These are phyloP conservation scores for Fundulus diaphanus DNA, from an alignment of 2,797 vertebrate genomes.

Conservation along the genomic window DNA sequence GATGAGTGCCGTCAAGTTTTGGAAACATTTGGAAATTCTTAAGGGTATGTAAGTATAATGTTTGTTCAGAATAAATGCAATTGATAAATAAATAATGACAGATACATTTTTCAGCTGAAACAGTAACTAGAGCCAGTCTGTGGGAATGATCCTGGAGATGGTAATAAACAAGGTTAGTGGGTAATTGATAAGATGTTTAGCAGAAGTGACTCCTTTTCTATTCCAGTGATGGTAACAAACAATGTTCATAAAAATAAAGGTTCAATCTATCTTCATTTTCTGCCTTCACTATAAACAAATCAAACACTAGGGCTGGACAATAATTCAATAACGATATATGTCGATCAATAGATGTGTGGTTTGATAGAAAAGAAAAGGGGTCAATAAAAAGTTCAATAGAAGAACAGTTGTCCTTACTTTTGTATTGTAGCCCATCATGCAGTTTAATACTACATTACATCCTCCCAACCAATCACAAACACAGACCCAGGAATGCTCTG, in stretches of 20 bases:
- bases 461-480: too few species aligned
- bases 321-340: too few species aligned
- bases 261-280: constrained; percentile 27
- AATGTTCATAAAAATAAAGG: not conserved
- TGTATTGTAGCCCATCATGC: too few species aligned
- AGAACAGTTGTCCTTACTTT: too few species aligned
- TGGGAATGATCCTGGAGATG: not conserved
- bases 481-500: too few species aligned
- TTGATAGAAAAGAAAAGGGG: too few species aligned
- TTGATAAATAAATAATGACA: constrained; percentile 31
- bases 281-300: constrained; percentile 62
- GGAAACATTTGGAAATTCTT: not conserved
- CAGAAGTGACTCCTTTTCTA: not conserved
- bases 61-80: constrained; percentile 20
- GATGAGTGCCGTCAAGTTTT: constrained; percentile 1
- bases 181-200: not conserved
- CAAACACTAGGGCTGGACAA: too few species aligned
- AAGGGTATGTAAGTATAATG: too few species aligned
- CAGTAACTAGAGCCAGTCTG: constrained; percentile 28
- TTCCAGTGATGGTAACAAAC: not conserved
- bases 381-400: too few species aligned
- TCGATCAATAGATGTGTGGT: too few species aligned
- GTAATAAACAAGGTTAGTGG: not conserved
- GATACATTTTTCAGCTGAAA: constrained; percentile 17
- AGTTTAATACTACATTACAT: too few species aligned